Conservation (phyloP, 2,113 vertebrate genomes). For the Strix aluco region DNA sequence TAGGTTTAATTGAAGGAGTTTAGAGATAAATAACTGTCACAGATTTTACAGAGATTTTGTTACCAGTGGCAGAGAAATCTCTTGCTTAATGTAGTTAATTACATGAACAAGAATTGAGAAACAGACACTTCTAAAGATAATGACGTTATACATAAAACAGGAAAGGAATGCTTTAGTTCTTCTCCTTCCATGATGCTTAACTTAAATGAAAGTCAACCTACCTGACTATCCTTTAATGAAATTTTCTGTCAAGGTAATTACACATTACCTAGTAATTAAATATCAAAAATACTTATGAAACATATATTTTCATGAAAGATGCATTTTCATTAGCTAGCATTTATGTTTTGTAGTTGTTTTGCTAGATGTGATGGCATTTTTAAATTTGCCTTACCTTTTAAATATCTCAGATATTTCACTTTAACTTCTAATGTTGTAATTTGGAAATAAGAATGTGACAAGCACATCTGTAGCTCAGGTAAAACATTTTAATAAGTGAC, state of each 20-base stretch:
- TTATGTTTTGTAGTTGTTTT: not conserved
- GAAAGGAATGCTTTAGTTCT: not conserved
- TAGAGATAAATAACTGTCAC: not conserved
- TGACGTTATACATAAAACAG: not conserved
- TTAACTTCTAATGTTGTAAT: not conserved
- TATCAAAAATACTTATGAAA: not conserved
- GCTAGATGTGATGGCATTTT: not conserved
- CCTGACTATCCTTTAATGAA: not conserved
- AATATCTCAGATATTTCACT: not conserved
- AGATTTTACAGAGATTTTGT: slow-evolving; percentile 2
- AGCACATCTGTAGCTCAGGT: not conserved
- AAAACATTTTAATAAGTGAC: not conserved
- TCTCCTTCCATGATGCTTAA: not conserved
- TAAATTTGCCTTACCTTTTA: not conserved
- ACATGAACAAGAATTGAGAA: not conserved
- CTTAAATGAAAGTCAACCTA: not conserved
- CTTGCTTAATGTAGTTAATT: not conserved
- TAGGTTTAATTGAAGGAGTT: not conserved
- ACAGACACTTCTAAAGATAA: not conserved
- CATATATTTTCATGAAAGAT: not conserved
- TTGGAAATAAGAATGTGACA: not conserved
- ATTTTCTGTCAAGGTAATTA: not conserved
- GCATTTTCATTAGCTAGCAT: not conserved
- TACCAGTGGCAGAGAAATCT: not conserved
- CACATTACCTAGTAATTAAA: not conserved